Evolutionary conservation across 2,113 vertebrate species (phyloP).

Genomic region (Xenus cinereus): DNA sequence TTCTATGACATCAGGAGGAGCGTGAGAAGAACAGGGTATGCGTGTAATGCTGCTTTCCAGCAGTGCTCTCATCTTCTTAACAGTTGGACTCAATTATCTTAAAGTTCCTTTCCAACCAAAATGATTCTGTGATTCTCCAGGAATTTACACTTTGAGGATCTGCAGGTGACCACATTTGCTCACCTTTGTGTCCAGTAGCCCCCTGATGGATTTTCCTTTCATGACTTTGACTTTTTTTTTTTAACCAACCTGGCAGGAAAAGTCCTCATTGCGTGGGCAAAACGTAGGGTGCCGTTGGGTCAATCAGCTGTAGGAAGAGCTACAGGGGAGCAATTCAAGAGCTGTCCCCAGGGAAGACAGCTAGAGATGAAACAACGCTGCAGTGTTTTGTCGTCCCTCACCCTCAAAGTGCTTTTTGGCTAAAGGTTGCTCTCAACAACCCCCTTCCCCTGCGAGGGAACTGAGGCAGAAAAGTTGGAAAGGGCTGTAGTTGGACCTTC

Average conservation of each 20-base stretch:
- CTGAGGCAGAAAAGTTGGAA: neutral
- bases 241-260: neutral
- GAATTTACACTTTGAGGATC: neutral
- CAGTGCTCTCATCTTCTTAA: neutral
- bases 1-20: neutral
- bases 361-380: neutral
- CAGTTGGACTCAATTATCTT: neutral
- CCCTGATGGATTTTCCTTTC: neutral
- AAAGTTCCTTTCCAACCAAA: neutral
- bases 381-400: neutral
- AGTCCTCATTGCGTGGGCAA: fast-evolving
- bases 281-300: fast-evolving
- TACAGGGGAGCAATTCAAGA: neutral
- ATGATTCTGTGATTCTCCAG: neutral
- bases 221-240: neutral
- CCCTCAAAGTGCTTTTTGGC: neutral
- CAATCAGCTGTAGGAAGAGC: neutral
- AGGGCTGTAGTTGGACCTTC: neutral
- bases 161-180: neutral
- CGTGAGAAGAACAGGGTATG: fast-evolving
- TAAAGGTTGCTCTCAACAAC: neutral
- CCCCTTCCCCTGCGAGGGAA: neutral
- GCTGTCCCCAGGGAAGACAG: neutral
- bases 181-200: neutral
- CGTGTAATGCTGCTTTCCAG: neutral